Evolutionary conservation across 2,113 vertebrate genomes (phyloP), one percentile per base, ranked within the genome.

Genomic region (Nipponia nippon): DNA sequence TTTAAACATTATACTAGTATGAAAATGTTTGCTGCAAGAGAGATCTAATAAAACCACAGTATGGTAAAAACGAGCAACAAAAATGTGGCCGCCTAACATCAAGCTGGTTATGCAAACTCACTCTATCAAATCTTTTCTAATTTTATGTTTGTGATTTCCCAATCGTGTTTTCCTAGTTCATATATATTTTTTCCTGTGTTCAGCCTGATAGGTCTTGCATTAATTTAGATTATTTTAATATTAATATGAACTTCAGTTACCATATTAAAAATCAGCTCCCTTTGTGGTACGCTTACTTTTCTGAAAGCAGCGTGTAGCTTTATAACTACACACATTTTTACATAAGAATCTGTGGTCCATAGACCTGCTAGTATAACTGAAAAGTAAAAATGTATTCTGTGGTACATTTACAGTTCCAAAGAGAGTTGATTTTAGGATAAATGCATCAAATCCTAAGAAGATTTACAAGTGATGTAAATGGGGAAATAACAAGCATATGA

Each of bases 61-160:
- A 63, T 72, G 73, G 50, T 92, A 81, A 94, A 94, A 94, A 82
- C 21, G 79, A 87, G 91, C 95, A 95, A 94, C 88, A 91, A 73
- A 76, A 87, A 73, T 63, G 70, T 97, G 97, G 96, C 98, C 63
- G 22, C 87, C 98, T 98, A 98, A 98, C 98, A 97, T 93, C 94
- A 82, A 96, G 94, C 98, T 98, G 94, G 82, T 96, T 97, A 91
- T 97, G 98, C 98, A 97, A 83, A 97, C 96, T 97, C 44, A 93
- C 94, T 97, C 96, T 98, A 18, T 95, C 87, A 89, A 97, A 71
- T 98, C 96, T 97, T 90, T 50, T 30, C 96, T 98, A 78, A 98
- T 97, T 95, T 97, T 98, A 98, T 98, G 98, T 98, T 98, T 98
- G 97, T 98, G 91, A 98, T 98, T 98, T 98, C 97, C 98, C 98